phyloP scores from a whole-genome alignment of 2,113 vertebrate genomes.

The Nerophis lumbriciformis region DNA sequence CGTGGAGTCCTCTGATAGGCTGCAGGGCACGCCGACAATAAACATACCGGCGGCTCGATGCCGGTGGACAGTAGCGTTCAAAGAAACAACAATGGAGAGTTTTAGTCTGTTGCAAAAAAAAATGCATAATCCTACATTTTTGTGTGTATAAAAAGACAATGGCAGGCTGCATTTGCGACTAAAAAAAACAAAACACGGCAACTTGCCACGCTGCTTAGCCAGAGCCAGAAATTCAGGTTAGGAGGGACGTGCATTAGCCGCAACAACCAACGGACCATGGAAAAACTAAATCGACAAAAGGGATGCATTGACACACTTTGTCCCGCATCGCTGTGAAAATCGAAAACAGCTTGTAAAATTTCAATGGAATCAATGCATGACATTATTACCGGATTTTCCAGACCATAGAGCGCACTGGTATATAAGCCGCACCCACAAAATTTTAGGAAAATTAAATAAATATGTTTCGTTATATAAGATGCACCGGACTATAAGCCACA shows the following conservation, averaged over 20 bases:
- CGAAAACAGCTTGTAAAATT: no score
- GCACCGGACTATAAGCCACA: no score
- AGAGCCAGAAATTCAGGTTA: constrained; percentile 31
- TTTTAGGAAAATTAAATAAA: no score
- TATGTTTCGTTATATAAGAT: no score
- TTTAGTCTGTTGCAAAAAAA: not conserved
- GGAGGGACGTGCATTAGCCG: not conserved
- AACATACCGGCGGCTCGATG: constrained; percentile 19
- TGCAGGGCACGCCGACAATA: constrained; percentile 35
- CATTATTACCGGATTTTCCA: no score
- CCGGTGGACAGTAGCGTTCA: constrained; percentile 11
- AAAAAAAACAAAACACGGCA: constrained; percentile 1
- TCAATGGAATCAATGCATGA: no score
- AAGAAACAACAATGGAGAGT: constrained; percentile 15
- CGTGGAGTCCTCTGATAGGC: constrained; percentile 16
- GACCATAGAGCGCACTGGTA: no score
- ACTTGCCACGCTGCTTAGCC: not conserved
- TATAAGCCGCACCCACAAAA: no score
- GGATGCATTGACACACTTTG: no score
- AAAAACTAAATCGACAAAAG: no score
- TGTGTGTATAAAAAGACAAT: not conserved
- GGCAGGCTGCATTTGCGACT: not conserved
- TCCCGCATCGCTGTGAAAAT: no score
- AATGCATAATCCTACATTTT: not conserved
- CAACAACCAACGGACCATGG: no score